Conservation (phyloP, 2,113 vertebrate genomes). For the Melierax canorus region DNA sequence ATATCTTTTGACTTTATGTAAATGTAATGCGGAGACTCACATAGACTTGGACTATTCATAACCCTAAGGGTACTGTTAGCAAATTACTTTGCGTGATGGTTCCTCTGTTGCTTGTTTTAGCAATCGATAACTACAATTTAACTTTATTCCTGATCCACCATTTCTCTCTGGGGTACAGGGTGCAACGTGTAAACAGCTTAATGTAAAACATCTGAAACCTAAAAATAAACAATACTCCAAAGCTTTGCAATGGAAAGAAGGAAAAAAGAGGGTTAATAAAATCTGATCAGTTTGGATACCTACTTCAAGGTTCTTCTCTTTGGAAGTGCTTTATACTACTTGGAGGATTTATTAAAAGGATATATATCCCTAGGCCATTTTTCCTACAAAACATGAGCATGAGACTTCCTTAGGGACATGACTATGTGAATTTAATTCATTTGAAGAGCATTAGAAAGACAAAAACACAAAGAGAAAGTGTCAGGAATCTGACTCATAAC, state of each 20-base stretch:
- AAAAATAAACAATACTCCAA: background rate
- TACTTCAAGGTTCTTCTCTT: background rate
- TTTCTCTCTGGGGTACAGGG: background rate
- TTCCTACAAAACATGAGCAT: background rate
- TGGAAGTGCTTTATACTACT: background rate
- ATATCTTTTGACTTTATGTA: background rate
- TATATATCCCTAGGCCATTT: background rate
- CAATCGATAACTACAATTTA: background rate
- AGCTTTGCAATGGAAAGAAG: background rate
- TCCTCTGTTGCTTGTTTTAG: background rate
- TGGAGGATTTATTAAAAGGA: slow-evolving; percentile 1
- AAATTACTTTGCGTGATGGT: background rate
- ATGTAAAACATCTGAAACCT: background rate
- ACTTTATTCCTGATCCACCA: background rate
- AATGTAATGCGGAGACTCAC: background rate
- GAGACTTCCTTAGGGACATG: background rate
- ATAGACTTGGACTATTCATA: background rate
- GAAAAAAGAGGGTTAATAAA: background rate
- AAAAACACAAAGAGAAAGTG: background rate
- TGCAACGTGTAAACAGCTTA: background rate
- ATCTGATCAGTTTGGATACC: background rate
- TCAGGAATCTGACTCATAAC: slow-evolving; percentile 4
- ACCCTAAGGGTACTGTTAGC: background rate
- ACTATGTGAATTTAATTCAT: slow-evolving; percentile 10
- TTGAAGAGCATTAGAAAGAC: background rate